phyloP scores from a whole-genome alignment of 1,140 invertebrate genomes.

The Potamilus streckersoni region DNA sequence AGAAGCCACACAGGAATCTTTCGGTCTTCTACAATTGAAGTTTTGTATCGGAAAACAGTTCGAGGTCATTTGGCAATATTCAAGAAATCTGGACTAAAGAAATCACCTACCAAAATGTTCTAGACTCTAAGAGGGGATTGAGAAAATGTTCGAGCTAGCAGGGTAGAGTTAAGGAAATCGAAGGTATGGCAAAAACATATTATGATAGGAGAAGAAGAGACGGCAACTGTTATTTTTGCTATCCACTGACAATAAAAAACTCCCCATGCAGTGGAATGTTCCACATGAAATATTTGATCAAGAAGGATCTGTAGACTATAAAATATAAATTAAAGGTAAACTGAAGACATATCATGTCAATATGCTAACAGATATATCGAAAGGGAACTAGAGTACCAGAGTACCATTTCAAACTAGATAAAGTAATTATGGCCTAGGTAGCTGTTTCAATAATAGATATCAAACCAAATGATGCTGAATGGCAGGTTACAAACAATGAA shows the following conservation, averaged over 20 bases:
- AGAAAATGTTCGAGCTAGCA: background rate
- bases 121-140: background rate
- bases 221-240: slow-evolving; percentile 6
- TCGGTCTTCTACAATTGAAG: slow-evolving; percentile 50
- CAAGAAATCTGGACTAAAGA: slow-evolving; percentile 29
- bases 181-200: background rate
- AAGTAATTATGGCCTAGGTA: background rate
- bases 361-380: slow-evolving; percentile 3
- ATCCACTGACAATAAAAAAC: slow-evolving; percentile 21
- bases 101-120: background rate
- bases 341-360: slow-evolving; percentile 1
- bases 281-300: background rate
- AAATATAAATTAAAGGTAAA: background rate
- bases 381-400: background rate
- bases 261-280: slow-evolving; percentile 17
- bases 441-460: background rate
- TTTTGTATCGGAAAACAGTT: slow-evolving; percentile 47
- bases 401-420: too few relatives aligned
- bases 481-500: background rate
- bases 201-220: slow-evolving; percentile 11
- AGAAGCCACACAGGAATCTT: slow-evolving; percentile 23
- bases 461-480: slow-evolving; percentile 7
- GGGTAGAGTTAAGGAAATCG: background rate
- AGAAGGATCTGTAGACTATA: slow-evolving; percentile 2
- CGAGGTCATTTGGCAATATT: slow-evolving; percentile 39